phyloP scores from a whole-genome alignment of 2,797 vertebrate species.

The Sebastes goodei region DNA sequence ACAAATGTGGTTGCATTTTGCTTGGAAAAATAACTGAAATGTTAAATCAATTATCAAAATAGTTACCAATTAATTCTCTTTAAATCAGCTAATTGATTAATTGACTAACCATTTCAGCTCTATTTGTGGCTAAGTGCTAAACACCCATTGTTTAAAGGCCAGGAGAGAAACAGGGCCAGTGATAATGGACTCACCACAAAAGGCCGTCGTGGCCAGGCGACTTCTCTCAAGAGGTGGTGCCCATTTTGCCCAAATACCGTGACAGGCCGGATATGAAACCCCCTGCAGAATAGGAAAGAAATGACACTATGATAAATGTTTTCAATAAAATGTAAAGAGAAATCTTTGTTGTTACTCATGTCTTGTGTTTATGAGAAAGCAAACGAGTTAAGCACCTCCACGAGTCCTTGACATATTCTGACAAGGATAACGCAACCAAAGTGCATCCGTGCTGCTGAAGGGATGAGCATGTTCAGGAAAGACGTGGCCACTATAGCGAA shows the following conservation, averaged over 20 bases:
- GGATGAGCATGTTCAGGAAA: constrained; percentile 91
- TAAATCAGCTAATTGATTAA: not conserved
- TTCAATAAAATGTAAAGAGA: not conserved
- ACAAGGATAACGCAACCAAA: constrained; percentile 91
- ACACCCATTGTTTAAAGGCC: not conserved
- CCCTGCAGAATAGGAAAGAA: constrained; percentile 75
- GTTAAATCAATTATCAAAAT: not conserved
- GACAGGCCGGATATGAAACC: constrained; percentile 92
- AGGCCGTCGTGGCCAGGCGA: constrained; percentile 91
- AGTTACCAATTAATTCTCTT: not conserved
- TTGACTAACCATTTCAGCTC: not conserved
- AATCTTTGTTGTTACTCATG: not conserved
- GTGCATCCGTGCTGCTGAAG: constrained; percentile 87
- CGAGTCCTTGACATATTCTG: constrained; percentile 90
- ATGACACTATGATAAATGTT: not conserved
- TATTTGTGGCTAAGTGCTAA: not conserved
- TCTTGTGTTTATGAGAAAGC: not conserved
- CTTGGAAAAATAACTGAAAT: too few species aligned
- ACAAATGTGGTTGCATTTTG: not conserved
- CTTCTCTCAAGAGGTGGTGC: constrained; percentile 91
- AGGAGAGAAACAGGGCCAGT: not conserved
- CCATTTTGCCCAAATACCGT: constrained; percentile 95
- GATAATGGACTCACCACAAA: constrained; percentile 84
- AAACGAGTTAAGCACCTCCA: constrained; percentile 82
- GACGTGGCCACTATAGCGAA: constrained; percentile 93